A percentile compares a stretch with the other conserved stretches of the same genome.
phyloP scores from a whole-genome alignment of 2,797 vertebrate genomes.

The Odontamblyopus rebecca region DNA sequence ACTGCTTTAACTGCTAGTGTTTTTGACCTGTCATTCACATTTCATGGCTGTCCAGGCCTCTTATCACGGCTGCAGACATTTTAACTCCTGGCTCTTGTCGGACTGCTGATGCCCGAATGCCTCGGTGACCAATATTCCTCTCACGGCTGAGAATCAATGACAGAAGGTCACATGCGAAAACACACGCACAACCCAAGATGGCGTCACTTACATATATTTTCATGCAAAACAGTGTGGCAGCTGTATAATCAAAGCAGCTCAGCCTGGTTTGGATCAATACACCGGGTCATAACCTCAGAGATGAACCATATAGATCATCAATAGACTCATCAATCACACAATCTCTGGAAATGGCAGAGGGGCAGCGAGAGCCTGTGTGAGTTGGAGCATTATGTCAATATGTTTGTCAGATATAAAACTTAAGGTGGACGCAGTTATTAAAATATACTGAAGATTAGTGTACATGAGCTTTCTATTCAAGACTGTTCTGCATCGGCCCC shows the following conservation, averaged over 20 bases:
- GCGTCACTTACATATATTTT: neutral
- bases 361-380: conserved; percentile 13
- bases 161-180: conserved; percentile 59
- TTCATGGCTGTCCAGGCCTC: conserved; percentile 24
- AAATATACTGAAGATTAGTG: neutral
- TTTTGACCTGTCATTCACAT: conserved; percentile 35
- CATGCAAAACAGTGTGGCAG: conserved; percentile 24
- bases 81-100: conserved; percentile 31
- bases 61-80: conserved; percentile 42
- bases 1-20: conserved; percentile 15
- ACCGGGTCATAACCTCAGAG: conserved; percentile 45
- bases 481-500: neutral
- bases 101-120: conserved; percentile 18
- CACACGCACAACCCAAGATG: conserved; percentile 14
- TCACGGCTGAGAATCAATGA: conserved; percentile 64
- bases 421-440: neutral
- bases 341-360: conserved; percentile 55
- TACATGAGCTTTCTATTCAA: neutral
- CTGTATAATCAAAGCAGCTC: conserved; percentile 10
- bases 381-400: conserved; percentile 26
- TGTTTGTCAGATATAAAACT: conserved; percentile 33
- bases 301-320: conserved; percentile 65
- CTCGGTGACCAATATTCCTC: conserved; percentile 52
- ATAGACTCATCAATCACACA: conserved; percentile 66
- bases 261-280: conserved; percentile 41